Conservation (phyloP, 2,888 invertebrate species). For the Chouioia cunea region DNA sequence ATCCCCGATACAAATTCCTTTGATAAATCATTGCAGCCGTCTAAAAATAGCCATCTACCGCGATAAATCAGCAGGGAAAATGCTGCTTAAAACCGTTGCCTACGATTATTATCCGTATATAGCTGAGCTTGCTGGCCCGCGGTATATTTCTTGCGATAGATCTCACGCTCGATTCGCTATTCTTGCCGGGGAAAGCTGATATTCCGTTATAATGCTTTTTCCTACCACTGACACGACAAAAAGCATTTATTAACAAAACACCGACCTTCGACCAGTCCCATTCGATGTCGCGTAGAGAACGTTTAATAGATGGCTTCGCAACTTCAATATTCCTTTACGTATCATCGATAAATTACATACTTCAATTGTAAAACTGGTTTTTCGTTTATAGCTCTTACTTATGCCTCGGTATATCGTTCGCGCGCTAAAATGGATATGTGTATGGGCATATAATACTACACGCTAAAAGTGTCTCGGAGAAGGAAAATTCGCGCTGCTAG, state of each 20-base stretch:
- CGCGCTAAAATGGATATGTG: no score
- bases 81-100: constrained; percentile 22
- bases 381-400: no score
- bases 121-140: background rate
- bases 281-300: no score
- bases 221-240: background rate
- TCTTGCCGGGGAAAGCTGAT: constrained; percentile 25
- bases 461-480: no score
- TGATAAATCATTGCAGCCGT: constrained; percentile 28
- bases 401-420: no score
- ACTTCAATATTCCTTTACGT: no score
- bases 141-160: constrained; percentile 12
- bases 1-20: constrained; percentile 8
- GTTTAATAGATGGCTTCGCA: no score
- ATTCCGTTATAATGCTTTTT: constrained; percentile 15
- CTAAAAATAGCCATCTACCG: constrained; percentile 24
- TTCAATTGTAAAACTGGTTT: no score
- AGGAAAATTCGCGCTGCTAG: no score
- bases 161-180: background rate
- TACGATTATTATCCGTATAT: constrained; percentile 30
- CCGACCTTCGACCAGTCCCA: no score
- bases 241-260: background rate
- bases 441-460: no score
- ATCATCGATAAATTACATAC: no score
- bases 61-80: constrained; percentile 20